Base-by-base conservation (phyloP, 2,113 vertebrate species). In the Dipodomys spectabilis region DNA sequence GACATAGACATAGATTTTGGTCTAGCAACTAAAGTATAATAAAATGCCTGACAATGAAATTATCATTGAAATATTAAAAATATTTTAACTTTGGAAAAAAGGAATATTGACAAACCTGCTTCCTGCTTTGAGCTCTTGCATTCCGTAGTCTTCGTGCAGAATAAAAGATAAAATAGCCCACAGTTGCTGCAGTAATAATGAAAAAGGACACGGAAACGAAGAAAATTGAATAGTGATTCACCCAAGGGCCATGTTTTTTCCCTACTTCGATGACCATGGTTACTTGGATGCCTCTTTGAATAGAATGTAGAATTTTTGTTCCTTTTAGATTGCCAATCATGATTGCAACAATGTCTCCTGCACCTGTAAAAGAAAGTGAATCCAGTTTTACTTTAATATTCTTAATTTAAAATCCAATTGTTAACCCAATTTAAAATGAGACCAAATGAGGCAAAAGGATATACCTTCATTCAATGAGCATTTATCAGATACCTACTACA, bases 111-210 rank as follows among this genome's bases (percentile, higher is more conserved):
- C 98, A 94, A 97, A 99, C 99, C 98, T 98, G 98, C 77, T 97
- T 98, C 90, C 96, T 97, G 95, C 98, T 98, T 97, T 98, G 98
- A 85, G 97, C 98, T 86, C 98, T 98, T 67, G 98, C 97, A 0
- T 97, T 86, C 82, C 98, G 97, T 80, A 99, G 96, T 86, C 99
- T 98, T 93, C 98, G 97, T 65, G 98, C 98, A 39, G 98, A 99
- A 95, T 99, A 99, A 95, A 98, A 99, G 95, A 99, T 98, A 80
- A 99, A 99, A 96, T 99, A 99, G 39, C 98, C 98, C 67, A 99
- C 98, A 0, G 99, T 98, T 92, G 98, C 98, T 11, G 98, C 98
- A 2, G 98, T 99, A 92, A 99, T 98, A 44, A 99, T 97, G 67
- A 99, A 99, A 96, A 99, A 99, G 0, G 99, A 98, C 87, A 99